These are phyloP conservation scores for Manduca sexta DNA, from an alignment of 1,140 invertebrate genomes.

Conservation along the genomic window DNA sequence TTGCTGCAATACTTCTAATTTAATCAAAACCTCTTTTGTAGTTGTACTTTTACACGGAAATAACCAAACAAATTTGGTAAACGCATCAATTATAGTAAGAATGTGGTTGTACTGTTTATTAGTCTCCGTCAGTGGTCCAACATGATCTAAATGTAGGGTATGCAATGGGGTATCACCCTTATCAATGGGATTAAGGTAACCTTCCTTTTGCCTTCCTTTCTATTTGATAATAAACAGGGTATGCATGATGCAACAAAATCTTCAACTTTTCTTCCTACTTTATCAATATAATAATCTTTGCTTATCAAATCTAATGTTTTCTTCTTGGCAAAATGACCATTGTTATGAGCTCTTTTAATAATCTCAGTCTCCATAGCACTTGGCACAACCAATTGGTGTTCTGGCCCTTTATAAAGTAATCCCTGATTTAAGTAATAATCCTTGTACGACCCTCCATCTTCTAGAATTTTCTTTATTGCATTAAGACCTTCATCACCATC, in stretches of 20 bases:
- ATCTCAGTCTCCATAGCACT: conserved; percentile 28
- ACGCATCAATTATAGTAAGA: conserved; percentile 4
- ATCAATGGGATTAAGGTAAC: conserved; percentile 35
- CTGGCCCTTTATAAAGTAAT: conserved; percentile 13
- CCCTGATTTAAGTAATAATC: conserved; percentile 11
- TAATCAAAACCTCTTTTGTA: background rate
- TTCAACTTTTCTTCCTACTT: conserved; percentile 37
- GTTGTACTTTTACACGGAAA: conserved; percentile 3
- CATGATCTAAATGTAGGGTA: conserved; percentile 46
- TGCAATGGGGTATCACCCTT: conserved; percentile 30
- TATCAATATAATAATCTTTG: conserved; percentile 44
- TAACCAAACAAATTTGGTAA: conserved; percentile 8
- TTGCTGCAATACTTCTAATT: conserved; percentile 5
- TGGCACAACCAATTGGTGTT: conserved; percentile 24
- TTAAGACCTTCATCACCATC: conserved; percentile 15
- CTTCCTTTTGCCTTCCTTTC: conserved; percentile 53
- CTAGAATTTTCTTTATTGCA: conserved; percentile 7
- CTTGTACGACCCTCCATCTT: background rate
- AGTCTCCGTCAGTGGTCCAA: conserved; percentile 47
- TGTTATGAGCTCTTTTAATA: conserved; percentile 27
- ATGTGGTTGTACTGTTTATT: conserved; percentile 46
- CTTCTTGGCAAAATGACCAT: conserved; percentile 36
- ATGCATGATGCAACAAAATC: conserved; percentile 41
- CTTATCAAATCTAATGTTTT: conserved; percentile 41
- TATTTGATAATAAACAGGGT: conserved; percentile 41